A percentile compares a stretch with the other conserved stretches of the same genome.
Evolutionary conservation across 2,888 invertebrate species (phyloP).

Genomic region (Cataglyphis altisquamis): DNA sequence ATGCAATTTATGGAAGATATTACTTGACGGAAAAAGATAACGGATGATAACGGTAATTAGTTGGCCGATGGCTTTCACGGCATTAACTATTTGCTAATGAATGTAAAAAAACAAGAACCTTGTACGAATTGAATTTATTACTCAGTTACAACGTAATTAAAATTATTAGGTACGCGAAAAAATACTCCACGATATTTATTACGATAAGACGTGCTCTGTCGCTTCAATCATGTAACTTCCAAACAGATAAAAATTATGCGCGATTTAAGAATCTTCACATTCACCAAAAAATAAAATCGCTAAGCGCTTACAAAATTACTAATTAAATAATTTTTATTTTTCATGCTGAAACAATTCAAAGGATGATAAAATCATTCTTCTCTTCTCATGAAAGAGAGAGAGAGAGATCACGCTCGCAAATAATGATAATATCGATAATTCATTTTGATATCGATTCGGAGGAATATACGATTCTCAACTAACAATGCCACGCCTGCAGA

Average conservation of each 20-base stretch:
- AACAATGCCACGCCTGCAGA: slow-evolving; percentile 38
- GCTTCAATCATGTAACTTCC: not conserved
- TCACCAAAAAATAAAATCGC: not conserved
- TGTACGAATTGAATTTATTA: slow-evolving; percentile 19
- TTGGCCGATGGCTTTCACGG: slow-evolving; percentile 21
- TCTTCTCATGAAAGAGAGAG: not conserved
- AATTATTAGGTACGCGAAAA: slow-evolving; percentile 14
- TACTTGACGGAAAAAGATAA: slow-evolving; percentile 38
- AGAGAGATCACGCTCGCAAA: not conserved
- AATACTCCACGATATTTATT: slow-evolving; percentile 2
- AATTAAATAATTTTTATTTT: not conserved
- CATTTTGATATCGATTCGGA: not conserved
- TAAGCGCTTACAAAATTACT: not conserved
- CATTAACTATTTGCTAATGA: slow-evolving; percentile 45
- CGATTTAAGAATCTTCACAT: not conserved
- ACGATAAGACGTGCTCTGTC: not conserved
- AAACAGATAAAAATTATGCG: not conserved
- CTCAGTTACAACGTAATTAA: not conserved
- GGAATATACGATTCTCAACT: slow-evolving; percentile 24
- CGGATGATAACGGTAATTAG: slow-evolving; percentile 46
- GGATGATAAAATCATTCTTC: not conserved
- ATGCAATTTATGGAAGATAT: not conserved
- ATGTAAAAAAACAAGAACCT: slow-evolving; percentile 30
- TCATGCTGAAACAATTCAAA: not conserved
- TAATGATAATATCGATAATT: not conserved